A percentile compares a stretch with the other conserved stretches of the same genome.
Conservation (phyloP, 2,113 vertebrate species). For the Lepisosteus osseus region DNA sequence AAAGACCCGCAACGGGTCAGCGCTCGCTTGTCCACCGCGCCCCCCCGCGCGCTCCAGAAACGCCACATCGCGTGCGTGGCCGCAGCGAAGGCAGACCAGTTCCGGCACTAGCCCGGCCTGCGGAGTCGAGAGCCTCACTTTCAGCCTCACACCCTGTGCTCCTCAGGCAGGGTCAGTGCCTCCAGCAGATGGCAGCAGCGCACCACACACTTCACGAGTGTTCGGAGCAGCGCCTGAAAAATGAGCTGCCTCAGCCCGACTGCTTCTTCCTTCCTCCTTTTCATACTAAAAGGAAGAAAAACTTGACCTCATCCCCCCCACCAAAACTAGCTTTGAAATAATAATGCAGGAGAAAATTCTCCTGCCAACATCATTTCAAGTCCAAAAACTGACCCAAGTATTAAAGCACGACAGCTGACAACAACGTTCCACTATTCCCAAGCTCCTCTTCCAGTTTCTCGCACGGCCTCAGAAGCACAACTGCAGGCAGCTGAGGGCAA, state of each 20-base stretch:
- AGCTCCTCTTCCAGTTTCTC: too few relatives aligned
- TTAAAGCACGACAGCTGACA: too few relatives aligned
- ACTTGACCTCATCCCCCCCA: too few relatives aligned
- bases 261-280: background rate
- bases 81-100: background rate
- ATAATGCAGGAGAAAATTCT: too few relatives aligned
- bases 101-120: background rate
- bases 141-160: background rate
- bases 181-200: conserved; percentile 8
- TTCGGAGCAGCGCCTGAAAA: background rate
- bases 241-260: background rate
- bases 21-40: too few relatives aligned
- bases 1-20: background rate
- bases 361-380: too few relatives aligned
- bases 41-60: background rate
- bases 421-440: too few relatives aligned
- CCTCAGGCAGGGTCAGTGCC: background rate
- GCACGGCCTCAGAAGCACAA: too few relatives aligned
- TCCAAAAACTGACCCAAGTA: too few relatives aligned
- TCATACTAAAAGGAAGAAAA: background rate
- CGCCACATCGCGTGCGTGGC: background rate
- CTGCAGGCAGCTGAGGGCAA: too few relatives aligned
- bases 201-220: conserved; percentile 2
- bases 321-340: too few relatives aligned
- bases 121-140: conserved; percentile 4